Evolutionary conservation across 2,797 vertebrate genomes (phyloP).

Genomic region (Enteromius argenteus): DNA sequence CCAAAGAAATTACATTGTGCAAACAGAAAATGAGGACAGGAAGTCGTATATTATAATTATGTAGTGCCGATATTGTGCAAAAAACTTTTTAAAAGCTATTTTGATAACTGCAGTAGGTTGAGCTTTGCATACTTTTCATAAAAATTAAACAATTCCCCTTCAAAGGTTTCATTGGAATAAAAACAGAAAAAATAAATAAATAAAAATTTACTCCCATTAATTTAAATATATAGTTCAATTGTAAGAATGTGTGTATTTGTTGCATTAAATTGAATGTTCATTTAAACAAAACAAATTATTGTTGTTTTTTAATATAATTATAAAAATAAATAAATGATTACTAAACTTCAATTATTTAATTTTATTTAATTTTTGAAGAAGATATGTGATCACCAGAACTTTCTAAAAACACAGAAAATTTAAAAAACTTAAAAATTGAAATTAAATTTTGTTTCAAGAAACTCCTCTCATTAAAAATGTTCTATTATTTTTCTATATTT

Average conservation of each 20-base stretch:
- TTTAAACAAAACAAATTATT: background rate
- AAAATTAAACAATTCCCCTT: background rate
- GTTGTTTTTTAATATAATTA: background rate
- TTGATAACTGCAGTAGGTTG: background rate
- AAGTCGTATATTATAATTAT: background rate
- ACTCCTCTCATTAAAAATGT: too few species aligned
- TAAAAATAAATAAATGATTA: background rate
- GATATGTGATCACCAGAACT: background rate
- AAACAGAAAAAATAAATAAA: background rate
- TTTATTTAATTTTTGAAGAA: background rate
- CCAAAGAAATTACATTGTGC: background rate
- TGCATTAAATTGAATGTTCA: background rate
- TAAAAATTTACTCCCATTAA: background rate
- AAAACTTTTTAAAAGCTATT: background rate
- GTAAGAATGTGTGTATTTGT: background rate
- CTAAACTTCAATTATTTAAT: background rate
- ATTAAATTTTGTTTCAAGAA: too few species aligned
- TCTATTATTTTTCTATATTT: too few species aligned
- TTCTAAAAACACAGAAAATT: too few species aligned
- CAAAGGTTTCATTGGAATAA: background rate
- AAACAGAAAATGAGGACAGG: background rate
- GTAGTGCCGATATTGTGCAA: background rate
- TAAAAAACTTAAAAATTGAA: too few species aligned
- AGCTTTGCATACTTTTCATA: background rate
- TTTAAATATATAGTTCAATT: background rate